phyloP scores from a whole-genome alignment of 2,888 invertebrate genomes.

The Stramonita haemastoma region DNA sequence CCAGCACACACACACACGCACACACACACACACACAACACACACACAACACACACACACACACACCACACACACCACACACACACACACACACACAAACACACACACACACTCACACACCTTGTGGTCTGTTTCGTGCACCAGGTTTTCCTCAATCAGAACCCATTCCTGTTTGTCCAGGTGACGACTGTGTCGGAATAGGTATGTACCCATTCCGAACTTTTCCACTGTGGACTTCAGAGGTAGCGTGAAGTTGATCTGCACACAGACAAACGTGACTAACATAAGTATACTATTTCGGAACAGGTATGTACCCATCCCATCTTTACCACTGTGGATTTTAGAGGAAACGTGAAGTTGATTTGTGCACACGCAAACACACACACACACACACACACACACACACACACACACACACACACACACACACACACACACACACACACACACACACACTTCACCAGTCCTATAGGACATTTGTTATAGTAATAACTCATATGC shows the following conservation, averaged over 20 bases:
- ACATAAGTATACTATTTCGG: conserved; percentile 24
- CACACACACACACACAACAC: neutral
- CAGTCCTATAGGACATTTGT: too few relatives aligned
- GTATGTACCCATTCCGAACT: conserved; percentile 43
- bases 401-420: too few relatives aligned
- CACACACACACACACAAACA: neutral
- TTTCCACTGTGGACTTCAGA: conserved; percentile 49
- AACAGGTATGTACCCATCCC: conserved; percentile 44
- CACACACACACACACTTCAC: too few relatives aligned
- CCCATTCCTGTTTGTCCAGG: conserved; percentile 49
- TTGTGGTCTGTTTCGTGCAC: neutral
- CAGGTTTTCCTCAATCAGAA: conserved; percentile 49
- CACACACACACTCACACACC: conserved; percentile 13
- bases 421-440: too few relatives aligned
- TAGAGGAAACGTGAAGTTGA: conserved; percentile 46
- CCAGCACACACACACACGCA: neutral
- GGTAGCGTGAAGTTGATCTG: conserved; percentile 47
- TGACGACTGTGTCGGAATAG: conserved; percentile 42
- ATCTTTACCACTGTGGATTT: conserved; percentile 48
- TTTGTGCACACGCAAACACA: neutral
- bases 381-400: too few relatives aligned
- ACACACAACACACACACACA: neutral
- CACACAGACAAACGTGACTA: neutral
- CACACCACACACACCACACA: neutral
- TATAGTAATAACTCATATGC: too few relatives aligned